Evolutionary conservation across 1,140 invertebrate species (phyloP), one percentile per base, ranked within the genome.

Genomic region (Anagrus nilaparvatae): DNA sequence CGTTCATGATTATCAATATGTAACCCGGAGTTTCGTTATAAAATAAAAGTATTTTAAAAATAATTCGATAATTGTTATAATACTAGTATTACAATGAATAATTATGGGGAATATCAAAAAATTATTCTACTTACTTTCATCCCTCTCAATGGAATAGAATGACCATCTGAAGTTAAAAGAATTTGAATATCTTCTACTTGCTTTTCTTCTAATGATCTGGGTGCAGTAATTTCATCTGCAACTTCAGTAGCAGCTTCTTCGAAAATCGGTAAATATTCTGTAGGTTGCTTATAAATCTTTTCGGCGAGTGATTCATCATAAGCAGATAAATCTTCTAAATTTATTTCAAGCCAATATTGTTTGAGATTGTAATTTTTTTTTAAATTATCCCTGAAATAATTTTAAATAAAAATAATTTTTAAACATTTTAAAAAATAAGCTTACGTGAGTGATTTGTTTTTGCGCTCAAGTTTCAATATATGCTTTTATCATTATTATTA

Each of bases 161-260:
- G 79, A 3, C 87, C 82, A 67, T 87, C 83, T 3, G 92, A 94
- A 8, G 74, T 79, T 1, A 99, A 60, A 50, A 93, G 76, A 13
- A 99, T 80, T 72, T 99, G 96, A 59, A 99, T 89, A 61, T 97
- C 89, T 59, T 95, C 77, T 19, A 97, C 75, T 53, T 85, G 77
- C 56, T 97, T 88, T 56, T 96, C 88, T 4, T 82, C 87, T 55
- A 85, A 80, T 4, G 89, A 88, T 45, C 94, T 72, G 1, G 94
- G 93, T 14, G 81, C 73, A 19, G 94, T 98, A 3, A 99, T 70
- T 70, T 99, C 96, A 81, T 97, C 94, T 2, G 87, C 95, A 31
- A 99, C 87, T 68, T 97, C 93, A 65, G 82, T 94, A 0, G 92
- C 92, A 41, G 95, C 95, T 67, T 97, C 92, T 70, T 99, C 97